Base-by-base conservation (phyloP, 1,140 invertebrate species). In the Neuroterus valhalla region DNA sequence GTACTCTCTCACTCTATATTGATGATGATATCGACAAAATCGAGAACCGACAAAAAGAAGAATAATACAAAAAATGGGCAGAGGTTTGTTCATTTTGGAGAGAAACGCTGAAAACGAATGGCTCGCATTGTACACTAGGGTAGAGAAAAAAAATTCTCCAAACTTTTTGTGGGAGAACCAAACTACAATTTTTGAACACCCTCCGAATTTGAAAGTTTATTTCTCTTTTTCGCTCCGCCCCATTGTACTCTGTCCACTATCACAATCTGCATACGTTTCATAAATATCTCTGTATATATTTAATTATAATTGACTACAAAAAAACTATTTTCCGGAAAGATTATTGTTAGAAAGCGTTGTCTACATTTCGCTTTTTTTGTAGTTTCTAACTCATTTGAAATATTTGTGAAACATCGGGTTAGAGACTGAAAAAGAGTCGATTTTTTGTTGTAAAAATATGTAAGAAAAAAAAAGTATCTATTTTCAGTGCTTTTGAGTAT, bases 1-100 rank as follows among this genome's bases (percentile, higher is more conserved):
- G 88, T 89, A 89, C 86, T 88, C 88, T 89, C 86, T 89, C 87
- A 89, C 87, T 89, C 85, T 89, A 89, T 87, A 90, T 89, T 88
- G 88, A 89, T 89, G 88, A 90, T 87, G 86, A 81, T 77, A 71
- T 76, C 66, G 70, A 23, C 72, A 80, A 84, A 74, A 84, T 82
- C 81, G 79, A 81, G 75, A 84, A 82, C 80, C 82, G 74, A 81
- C 76, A 78, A 84, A 81, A 72, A 84, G 84, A 82, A 78, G 75
- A 86, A 86, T 75, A 82, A 82, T 85, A 85, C 85, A 85, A 82
- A 82, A 31, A 62, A 62, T 62, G 55, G 55, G 55, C 55, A 62
- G 23, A 62, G 55, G 55, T 62, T 62, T 62, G 23, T 62, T 38
- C 21, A 62, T 31, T 62, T 62, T 23, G n/a, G 31, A 21, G 66